Percentiles rank a stretch among this genome's conserved stretches.
phyloP scores from a whole-genome alignment of 2,113 vertebrate genomes.

The Ardeotis arabs region DNA sequence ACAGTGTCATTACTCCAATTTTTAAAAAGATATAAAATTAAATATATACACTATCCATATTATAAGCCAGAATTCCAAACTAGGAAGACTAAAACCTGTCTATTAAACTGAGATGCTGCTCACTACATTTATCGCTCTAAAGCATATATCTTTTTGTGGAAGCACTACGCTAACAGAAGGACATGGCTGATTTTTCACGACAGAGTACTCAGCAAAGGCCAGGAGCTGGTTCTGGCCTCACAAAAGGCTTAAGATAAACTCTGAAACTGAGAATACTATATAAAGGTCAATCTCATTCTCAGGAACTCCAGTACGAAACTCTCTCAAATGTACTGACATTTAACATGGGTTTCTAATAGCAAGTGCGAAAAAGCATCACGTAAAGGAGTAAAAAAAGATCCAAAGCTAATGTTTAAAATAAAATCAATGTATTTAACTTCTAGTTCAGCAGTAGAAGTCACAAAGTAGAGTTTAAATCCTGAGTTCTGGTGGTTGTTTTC shows the following conservation, averaged over 20 bases:
- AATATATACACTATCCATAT: neutral
- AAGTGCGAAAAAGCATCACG: neutral
- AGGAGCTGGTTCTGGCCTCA: neutral
- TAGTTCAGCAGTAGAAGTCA: neutral
- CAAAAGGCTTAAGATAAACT: constrained; percentile 10
- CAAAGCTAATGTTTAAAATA: constrained; percentile 5
- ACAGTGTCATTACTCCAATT: neutral
- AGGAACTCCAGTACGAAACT: neutral
- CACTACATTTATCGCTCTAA: neutral
- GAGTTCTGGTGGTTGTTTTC: neutral
- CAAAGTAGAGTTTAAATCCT: constrained; percentile 16
- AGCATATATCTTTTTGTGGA: neutral
- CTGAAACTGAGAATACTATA: neutral
- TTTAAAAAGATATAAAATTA: neutral
- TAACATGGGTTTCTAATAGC: neutral
- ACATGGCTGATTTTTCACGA: neutral
- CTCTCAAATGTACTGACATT: neutral
- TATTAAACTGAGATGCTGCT: neutral
- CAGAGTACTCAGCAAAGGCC: neutral
- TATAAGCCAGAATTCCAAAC: neutral
- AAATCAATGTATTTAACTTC: neutral
- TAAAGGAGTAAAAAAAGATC: neutral
- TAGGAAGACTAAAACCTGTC: neutral
- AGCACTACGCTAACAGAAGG: neutral
- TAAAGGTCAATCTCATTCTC: neutral